Evolutionary conservation across 2,797 vertebrate species (phyloP).

Genomic region (Emydoidea blandingii): DNA sequence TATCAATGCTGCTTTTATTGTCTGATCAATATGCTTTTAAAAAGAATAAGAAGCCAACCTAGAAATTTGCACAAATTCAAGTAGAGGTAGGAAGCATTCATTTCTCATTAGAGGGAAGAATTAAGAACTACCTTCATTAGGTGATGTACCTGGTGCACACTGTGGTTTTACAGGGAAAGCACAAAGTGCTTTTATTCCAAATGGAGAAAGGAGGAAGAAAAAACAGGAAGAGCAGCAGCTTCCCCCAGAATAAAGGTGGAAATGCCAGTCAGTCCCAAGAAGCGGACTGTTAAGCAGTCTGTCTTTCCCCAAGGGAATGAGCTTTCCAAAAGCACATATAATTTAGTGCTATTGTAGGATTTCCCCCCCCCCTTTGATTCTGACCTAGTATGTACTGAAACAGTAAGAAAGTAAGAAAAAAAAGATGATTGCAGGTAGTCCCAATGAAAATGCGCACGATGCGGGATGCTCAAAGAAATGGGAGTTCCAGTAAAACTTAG

Average conservation of each 20-base stretch:
- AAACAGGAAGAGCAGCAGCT: fast-evolving
- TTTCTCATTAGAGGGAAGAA: background rate
- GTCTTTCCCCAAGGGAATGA: background rate
- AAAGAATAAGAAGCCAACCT: background rate
- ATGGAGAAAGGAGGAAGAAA: background rate
- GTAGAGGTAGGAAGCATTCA: fast-evolving
- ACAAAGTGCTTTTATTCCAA: background rate
- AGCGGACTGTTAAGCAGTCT: background rate
- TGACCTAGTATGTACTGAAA: background rate
- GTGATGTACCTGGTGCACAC: background rate
- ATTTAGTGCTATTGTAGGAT: background rate
- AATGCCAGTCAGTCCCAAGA: background rate
- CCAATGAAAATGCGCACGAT: background rate
- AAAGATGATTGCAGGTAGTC: background rate
- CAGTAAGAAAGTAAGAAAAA: background rate
- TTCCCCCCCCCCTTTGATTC: background rate
- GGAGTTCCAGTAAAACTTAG: background rate
- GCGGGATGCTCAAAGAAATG: background rate
- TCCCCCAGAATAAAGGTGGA: background rate
- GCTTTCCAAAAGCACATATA: background rate
- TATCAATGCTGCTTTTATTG: background rate
- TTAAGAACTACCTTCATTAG: fast-evolving
- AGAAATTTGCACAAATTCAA: background rate
- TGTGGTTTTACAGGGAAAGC: background rate
- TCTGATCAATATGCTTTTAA: fast-evolving